These are phyloP conservation scores for Cottus gobio DNA, from an alignment of 2,113 vertebrate species.

Conservation along the genomic window DNA sequence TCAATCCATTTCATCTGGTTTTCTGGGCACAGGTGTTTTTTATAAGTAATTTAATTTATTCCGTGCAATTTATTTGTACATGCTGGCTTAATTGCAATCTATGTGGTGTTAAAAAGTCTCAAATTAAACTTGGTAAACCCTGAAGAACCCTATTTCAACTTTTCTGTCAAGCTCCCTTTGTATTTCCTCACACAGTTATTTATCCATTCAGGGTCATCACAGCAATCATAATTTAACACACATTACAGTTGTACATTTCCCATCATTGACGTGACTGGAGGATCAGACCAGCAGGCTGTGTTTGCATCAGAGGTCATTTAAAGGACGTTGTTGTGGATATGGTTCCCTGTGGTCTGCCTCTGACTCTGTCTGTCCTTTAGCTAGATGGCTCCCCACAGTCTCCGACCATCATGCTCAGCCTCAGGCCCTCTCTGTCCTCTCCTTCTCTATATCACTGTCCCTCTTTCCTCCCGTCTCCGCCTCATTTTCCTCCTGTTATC, in stretches of 20 bases:
- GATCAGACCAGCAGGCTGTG: conserved; percentile 5
- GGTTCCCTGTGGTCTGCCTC: conserved; percentile 60
- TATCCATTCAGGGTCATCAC: neutral
- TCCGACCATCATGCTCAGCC: conserved; percentile 72
- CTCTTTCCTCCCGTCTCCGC: conserved; percentile 40
- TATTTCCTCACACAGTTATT: neutral
- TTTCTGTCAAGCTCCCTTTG: neutral
- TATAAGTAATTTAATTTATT: neutral
- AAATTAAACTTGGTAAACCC: neutral
- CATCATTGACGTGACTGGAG: conserved; percentile 26
- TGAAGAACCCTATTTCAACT: neutral
- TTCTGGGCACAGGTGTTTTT: neutral
- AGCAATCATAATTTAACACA: neutral
- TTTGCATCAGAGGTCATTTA: conserved; percentile 69
- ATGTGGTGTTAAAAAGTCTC: neutral
- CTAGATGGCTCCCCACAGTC: conserved; percentile 69
- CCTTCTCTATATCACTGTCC: conserved; percentile 51
- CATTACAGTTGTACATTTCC: conserved; percentile 14
- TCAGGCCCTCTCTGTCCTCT: conserved; percentile 70
- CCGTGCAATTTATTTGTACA: neutral
- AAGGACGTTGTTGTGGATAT: conserved; percentile 54
- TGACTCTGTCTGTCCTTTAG: conserved; percentile 71
- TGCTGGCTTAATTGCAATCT: neutral
- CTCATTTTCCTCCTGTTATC: conserved; percentile 60
- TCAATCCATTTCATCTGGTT: neutral